phyloP scores from a whole-genome alignment of 2,797 vertebrate genomes.

The Enteromius radiatus region DNA sequence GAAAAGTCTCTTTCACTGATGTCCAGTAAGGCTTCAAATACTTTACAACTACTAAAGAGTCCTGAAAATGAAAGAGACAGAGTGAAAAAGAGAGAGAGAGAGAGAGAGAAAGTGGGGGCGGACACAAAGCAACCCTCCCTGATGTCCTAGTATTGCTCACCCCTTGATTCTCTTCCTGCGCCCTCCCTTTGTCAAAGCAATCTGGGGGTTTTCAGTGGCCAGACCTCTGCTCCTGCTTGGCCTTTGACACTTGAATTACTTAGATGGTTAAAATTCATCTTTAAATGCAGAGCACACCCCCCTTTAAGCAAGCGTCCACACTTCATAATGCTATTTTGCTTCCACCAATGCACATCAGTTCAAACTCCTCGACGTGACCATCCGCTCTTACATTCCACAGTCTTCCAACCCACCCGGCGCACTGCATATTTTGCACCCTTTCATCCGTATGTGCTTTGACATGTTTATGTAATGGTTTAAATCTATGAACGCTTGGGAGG shows the following conservation, averaged over 20 bases:
- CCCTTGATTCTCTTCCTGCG: slow-evolving; percentile 6
- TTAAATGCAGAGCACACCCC: slow-evolving; percentile 29
- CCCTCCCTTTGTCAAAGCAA: slow-evolving; percentile 16
- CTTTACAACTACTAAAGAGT: neutral
- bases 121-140: slow-evolving; percentile 41
- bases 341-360: neutral
- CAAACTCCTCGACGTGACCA: neutral
- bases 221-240: slow-evolving; percentile 13
- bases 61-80: slow-evolving; percentile 11
- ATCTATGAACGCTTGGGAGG: slow-evolving; percentile 1
- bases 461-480: slow-evolving; percentile 36
- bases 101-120: neutral
- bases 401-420: slow-evolving; percentile 28
- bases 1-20: neutral
- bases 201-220: slow-evolving; percentile 8
- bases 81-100: slow-evolving; percentile 7
- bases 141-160: neutral
- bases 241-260: slow-evolving; percentile 49
- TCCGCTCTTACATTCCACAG: slow-evolving; percentile 20
- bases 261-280: slow-evolving; percentile 34
- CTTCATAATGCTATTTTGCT: slow-evolving; percentile 13
- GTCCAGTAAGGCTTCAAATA: slow-evolving; percentile 10
- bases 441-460: slow-evolving; percentile 27
- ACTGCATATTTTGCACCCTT: slow-evolving; percentile 29
- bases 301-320: slow-evolving; percentile 29